These are phyloP conservation scores for Phaethon lepturus DNA, from an alignment of 2,113 vertebrate species.

Conservation along the genomic window DNA sequence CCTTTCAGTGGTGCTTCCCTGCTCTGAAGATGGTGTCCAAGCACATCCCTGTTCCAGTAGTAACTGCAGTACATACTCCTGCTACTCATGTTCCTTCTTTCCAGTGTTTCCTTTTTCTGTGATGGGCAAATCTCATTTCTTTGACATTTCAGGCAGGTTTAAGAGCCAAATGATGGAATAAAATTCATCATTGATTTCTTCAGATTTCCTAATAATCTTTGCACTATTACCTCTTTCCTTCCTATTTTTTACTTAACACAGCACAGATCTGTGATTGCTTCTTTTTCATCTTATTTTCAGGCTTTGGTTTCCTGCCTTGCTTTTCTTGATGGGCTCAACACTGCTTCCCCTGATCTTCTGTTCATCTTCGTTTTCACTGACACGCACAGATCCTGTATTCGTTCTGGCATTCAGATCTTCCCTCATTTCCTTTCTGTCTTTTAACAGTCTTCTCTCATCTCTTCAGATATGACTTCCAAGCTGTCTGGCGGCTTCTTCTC, in stretches of 20 bases:
- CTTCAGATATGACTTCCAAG: slow-evolving; percentile 58
- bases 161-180: not conserved
- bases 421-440: slow-evolving; percentile 64
- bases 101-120: not conserved
- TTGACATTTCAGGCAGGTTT: not conserved
- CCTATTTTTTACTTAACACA: slow-evolving; percentile 29
- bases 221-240: slow-evolving; percentile 42
- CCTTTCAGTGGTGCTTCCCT: not conserved
- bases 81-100: not conserved
- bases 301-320: slow-evolving; percentile 55
- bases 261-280: slow-evolving; percentile 62
- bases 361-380: slow-evolving; percentile 64
- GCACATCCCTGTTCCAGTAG: not conserved
- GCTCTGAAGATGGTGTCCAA: not conserved
- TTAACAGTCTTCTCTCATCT: slow-evolving; percentile 51
- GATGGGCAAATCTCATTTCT: not conserved
- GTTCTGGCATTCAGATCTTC: slow-evolving; percentile 48
- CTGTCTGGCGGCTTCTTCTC: slow-evolving; percentile 34
- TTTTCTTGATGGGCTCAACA: slow-evolving; percentile 54
- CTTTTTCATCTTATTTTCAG: slow-evolving; percentile 54
- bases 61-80: not conserved
- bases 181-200: slow-evolving; percentile 32
- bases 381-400: slow-evolving; percentile 21
- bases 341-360: slow-evolving; percentile 54
- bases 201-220: slow-evolving; percentile 30